Evolutionary conservation across 1,140 invertebrate genomes (phyloP).

Genomic region (Drosophila chauvacae): DNA sequence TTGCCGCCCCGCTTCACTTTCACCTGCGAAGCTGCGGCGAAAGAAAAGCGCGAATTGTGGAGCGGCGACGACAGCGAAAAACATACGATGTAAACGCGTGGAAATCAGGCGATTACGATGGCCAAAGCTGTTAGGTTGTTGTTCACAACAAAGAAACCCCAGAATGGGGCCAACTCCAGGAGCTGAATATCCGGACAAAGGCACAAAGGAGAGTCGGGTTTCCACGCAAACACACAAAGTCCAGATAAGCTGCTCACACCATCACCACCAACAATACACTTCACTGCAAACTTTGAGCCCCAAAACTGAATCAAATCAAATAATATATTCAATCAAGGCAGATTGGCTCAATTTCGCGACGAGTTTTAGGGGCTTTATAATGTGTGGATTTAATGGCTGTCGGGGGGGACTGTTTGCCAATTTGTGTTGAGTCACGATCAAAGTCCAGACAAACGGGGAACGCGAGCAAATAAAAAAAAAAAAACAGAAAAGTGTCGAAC

Average conservation of each 20-base stretch:
- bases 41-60: constrained; percentile 20
- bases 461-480: constrained; percentile 21
- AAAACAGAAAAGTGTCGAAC: constrained; percentile 6
- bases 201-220: constrained; percentile 28
- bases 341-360: constrained; percentile 33
- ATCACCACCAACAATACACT: neutral
- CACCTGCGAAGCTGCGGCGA: constrained; percentile 43
- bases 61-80: constrained; percentile 1
- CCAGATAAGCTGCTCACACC: constrained; percentile 11
- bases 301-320: neutral
- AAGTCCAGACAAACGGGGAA: constrained; percentile 64
- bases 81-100: constrained; percentile 36
- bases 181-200: constrained; percentile 29
- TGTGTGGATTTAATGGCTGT: constrained; percentile 43
- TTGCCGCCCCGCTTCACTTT: constrained; percentile 43
- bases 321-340: constrained; percentile 9
- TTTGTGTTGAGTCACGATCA: constrained; percentile 77
- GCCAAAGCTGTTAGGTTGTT: neutral
- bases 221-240: constrained; percentile 3
- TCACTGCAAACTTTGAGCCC: constrained; percentile 19
- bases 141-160: constrained; percentile 22
- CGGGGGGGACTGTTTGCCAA: constrained; percentile 43
- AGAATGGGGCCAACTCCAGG: constrained; percentile 42
- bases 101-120: constrained; percentile 17
- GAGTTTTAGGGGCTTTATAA: constrained; percentile 37